Conservation (phyloP, 1,140 invertebrate species). For the Orchesella cincta region DNA sequence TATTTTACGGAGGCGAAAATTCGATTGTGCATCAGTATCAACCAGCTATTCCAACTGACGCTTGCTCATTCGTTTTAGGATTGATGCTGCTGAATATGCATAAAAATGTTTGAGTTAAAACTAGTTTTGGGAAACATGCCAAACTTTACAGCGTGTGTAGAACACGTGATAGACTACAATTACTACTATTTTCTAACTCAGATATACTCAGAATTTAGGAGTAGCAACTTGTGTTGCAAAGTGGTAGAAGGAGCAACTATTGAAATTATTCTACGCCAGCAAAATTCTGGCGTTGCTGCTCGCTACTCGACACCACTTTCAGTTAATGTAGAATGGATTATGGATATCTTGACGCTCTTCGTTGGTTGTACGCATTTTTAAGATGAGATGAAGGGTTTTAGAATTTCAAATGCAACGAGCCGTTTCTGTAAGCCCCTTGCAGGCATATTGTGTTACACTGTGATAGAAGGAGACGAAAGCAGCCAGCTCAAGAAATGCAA, state of each 20-base stretch:
- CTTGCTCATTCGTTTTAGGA: too few relatives aligned
- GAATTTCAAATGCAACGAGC: constrained; percentile 1
- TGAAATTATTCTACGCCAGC: too few relatives aligned
- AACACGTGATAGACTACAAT: neutral
- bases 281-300: too few relatives aligned
- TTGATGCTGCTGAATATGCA: neutral
- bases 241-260: too few relatives aligned
- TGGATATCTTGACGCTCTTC: neutral
- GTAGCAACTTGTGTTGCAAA: too few relatives aligned
- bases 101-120: neutral
- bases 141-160: neutral
- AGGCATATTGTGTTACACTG: neutral
- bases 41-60: too few relatives aligned
- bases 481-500: neutral
- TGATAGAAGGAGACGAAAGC: neutral
- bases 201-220: too few relatives aligned
- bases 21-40: too few relatives aligned
- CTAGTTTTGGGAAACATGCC: neutral
- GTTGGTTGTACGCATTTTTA: neutral
- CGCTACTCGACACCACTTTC: neutral
- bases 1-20: too few relatives aligned
- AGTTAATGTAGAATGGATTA: too few relatives aligned
- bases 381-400: neutral
- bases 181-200: neutral
- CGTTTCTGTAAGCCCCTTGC: neutral